Evolutionary conservation across 2,888 invertebrate species (phyloP).

Genomic region (Eurytoma californica): DNA sequence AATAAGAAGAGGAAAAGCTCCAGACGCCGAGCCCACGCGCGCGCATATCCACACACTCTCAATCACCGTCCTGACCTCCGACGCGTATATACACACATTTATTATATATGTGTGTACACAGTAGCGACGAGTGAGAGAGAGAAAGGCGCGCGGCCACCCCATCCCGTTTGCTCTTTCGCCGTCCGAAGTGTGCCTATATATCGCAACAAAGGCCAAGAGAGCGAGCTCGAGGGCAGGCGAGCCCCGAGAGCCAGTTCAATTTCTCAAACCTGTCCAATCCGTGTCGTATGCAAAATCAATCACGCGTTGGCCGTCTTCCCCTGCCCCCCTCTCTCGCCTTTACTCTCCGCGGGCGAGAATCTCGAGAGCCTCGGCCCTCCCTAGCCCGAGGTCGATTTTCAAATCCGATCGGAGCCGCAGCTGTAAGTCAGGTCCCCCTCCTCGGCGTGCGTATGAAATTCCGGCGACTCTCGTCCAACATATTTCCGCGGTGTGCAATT

Average conservation of each 20-base stretch:
- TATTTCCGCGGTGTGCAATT: constrained; percentile 48
- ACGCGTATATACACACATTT: background rate
- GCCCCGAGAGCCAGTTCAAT: constrained; percentile 72
- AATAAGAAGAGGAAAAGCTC: constrained; percentile 26
- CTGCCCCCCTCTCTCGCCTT: constrained; percentile 9
- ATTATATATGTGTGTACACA: background rate
- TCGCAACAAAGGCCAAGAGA: constrained; percentile 53
- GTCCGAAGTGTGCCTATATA: constrained; percentile 37
- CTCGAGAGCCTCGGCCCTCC: constrained; percentile 53
- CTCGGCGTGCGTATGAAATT: constrained; percentile 48
- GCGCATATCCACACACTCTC: no score
- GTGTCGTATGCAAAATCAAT: constrained; percentile 76
- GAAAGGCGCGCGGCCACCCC: background rate
- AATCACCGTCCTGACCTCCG: background rate
- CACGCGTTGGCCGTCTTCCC: constrained; percentile 61
- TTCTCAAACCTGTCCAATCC: constrained; percentile 76
- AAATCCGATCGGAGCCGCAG: constrained; percentile 64
- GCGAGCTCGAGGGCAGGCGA: constrained; percentile 54
- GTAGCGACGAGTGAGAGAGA: background rate
- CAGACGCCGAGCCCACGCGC: background rate
- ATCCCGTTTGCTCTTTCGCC: constrained; percentile 3
- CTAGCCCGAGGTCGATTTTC: constrained; percentile 62
- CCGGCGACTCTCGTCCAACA: constrained; percentile 36
- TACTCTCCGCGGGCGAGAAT: constrained; percentile 32
- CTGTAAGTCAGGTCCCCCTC: constrained; percentile 50